Conservation (phyloP, 2,797 vertebrate genomes). For the Schizothorax lantsangensis region DNA sequence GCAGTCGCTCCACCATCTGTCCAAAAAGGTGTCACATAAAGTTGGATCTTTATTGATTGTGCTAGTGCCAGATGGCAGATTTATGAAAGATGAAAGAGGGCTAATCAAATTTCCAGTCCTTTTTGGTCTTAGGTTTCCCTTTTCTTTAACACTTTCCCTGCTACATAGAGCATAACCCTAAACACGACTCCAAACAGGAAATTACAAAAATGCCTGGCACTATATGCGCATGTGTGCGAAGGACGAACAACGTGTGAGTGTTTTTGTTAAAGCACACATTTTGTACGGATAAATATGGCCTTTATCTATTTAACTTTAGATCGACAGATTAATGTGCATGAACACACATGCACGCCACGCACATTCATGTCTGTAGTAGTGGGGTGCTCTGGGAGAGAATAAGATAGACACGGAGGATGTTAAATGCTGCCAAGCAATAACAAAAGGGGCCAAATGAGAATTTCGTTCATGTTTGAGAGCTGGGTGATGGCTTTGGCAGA, state of each 20-base stretch:
- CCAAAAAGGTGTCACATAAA: slow-evolving; percentile 78
- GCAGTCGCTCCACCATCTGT: slow-evolving; percentile 63
- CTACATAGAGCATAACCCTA: slow-evolving; percentile 75
- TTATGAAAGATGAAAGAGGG: slow-evolving; percentile 81
- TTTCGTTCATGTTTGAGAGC: slow-evolving; percentile 74
- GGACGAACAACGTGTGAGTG: slow-evolving; percentile 17
- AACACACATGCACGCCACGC: neutral
- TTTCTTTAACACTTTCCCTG: slow-evolving; percentile 79
- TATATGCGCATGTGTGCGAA: slow-evolving; percentile 45
- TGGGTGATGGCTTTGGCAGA: slow-evolving; percentile 78
- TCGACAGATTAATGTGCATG: slow-evolving; percentile 32
- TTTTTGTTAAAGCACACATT: slow-evolving; percentile 25
- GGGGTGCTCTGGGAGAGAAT: slow-evolving; percentile 23
- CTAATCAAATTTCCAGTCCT: slow-evolving; percentile 84
- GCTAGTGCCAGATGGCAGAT: slow-evolving; percentile 80
- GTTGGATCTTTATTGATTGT: slow-evolving; percentile 77
- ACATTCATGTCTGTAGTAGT: slow-evolving; percentile 1
- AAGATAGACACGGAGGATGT: slow-evolving; percentile 55
- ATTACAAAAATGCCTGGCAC: slow-evolving; percentile 72
- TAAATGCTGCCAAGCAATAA: slow-evolving; percentile 68
- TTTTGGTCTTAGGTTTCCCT: slow-evolving; percentile 78
- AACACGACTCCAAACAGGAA: slow-evolving; percentile 81
- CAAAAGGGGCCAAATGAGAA: slow-evolving; percentile 73
- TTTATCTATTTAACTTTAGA: slow-evolving; percentile 3
- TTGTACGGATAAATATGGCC: neutral